These are phyloP conservation scores for Actenoides hombroni DNA, from an alignment of 2,113 vertebrate genomes.

Conservation along the genomic window DNA sequence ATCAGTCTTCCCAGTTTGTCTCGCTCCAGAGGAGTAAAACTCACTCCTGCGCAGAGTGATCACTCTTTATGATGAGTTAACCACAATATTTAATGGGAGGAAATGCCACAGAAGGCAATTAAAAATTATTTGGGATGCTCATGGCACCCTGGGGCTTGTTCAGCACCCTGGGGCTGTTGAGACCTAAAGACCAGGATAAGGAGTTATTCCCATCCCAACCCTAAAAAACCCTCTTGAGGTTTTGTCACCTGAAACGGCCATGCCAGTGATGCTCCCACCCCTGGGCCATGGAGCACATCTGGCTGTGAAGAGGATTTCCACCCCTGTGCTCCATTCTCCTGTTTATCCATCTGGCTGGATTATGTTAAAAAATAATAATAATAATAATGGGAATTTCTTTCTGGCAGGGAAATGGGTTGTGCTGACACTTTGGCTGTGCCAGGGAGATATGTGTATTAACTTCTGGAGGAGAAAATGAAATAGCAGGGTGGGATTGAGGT, in stretches of 20 bases:
- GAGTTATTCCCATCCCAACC: neutral
- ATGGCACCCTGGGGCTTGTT: neutral
- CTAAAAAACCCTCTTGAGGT: neutral
- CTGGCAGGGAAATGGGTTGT: neutral
- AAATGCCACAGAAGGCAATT: neutral
- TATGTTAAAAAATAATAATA: neutral
- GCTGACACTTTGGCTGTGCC: neutral
- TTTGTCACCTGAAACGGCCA: accelerated
- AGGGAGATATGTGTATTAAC: neutral
- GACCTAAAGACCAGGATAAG: neutral
- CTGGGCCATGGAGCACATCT: neutral
- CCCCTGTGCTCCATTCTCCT: accelerated
- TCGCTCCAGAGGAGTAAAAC: neutral
- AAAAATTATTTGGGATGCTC: neutral
- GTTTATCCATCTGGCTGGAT: neutral
- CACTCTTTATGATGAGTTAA: accelerated
- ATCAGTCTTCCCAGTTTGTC: accelerated
- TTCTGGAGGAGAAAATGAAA: neutral
- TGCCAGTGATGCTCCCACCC: accelerated
- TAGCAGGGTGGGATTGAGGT: neutral
- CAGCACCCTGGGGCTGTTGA: accelerated
- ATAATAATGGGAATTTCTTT: neutral
- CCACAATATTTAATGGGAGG: accelerated
- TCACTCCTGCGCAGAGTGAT: accelerated
- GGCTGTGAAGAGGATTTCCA: neutral